Conservation (phyloP, 2,888 invertebrate genomes). For the Aphidius colemani region DNA sequence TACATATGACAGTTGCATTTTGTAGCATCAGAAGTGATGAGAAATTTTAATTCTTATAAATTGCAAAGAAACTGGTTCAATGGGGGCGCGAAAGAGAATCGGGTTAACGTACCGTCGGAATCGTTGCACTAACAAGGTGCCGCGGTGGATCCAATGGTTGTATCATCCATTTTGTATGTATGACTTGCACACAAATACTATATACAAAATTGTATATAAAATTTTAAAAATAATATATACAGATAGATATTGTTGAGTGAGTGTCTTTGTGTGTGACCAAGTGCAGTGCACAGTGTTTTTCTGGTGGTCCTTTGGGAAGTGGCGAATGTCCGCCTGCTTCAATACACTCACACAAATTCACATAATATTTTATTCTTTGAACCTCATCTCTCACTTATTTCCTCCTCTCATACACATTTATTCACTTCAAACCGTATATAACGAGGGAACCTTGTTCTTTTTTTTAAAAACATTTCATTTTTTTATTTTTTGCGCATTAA, state of each 20-base stretch:
- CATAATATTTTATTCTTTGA: conserved; percentile 28
- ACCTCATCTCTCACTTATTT: conserved; percentile 1
- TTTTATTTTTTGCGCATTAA: conserved; percentile 56
- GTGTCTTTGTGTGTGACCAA: conserved; percentile 24
- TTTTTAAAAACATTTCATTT: no score
- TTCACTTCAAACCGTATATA: conserved; percentile 38
- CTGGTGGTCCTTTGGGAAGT: conserved; percentile 46
- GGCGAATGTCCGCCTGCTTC: conserved; percentile 33
- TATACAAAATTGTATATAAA: no score
- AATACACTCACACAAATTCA: conserved; percentile 15
- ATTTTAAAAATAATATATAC: no score
- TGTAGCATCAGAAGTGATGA: not conserved
- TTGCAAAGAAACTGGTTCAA: conserved; percentile 12
- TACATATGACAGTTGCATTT: no score
- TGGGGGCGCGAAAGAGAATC: conserved; percentile 29
- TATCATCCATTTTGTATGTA: not conserved
- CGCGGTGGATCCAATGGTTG: conserved; percentile 42
- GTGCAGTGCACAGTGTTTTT: conserved; percentile 39
- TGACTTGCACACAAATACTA: not conserved
- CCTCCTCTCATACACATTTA: no score
- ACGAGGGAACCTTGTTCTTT: conserved; percentile 46
- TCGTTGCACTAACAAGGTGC: conserved; percentile 60
- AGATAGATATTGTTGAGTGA: not conserved
- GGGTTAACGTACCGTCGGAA: conserved; percentile 55
- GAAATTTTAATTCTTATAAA: conserved; percentile 7